Conservation (phyloP, 1,140 invertebrate genomes). For the Tetragonula clypearis region DNA sequence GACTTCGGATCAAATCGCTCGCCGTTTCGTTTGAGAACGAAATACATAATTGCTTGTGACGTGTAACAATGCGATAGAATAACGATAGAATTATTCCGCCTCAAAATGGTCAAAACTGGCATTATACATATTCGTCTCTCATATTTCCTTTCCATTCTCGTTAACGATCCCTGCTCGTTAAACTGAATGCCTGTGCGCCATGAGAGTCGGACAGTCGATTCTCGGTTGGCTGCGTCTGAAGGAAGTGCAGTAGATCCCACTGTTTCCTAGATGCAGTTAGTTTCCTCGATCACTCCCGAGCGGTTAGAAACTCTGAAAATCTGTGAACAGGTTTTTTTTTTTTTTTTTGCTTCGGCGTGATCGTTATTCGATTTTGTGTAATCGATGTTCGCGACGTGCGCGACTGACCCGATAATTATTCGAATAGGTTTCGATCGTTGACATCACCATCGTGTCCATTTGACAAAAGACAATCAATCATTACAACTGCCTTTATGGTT, state of each 20-base stretch:
- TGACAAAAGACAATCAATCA: not conserved
- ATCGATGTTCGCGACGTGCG: not conserved
- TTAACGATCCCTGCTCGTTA: not conserved
- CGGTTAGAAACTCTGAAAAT: conserved; percentile 3
- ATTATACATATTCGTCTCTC: not conserved
- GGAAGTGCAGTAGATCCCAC: not conserved
- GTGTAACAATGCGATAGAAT: too few species aligned
- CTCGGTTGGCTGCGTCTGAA: not conserved
- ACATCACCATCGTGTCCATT: not conserved
- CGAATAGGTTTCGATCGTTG: not conserved
- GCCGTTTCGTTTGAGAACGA: not conserved
- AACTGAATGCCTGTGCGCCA: not conserved
- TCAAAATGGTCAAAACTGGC: too few species aligned
- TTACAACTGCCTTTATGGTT: not conserved
- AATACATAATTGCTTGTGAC: not conserved
- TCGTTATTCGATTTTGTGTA: not conserved
- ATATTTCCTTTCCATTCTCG: not conserved
- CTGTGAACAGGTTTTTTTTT: not conserved
- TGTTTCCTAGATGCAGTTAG: conserved; percentile 25
- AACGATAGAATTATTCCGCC: not conserved
- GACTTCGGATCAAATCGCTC: not conserved
- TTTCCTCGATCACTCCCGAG: not conserved
- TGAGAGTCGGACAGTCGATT: not conserved
- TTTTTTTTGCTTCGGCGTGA: not conserved
- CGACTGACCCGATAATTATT: not conserved